Conservation (phyloP, 2,113 vertebrate species). For the Riparia riparia region DNA sequence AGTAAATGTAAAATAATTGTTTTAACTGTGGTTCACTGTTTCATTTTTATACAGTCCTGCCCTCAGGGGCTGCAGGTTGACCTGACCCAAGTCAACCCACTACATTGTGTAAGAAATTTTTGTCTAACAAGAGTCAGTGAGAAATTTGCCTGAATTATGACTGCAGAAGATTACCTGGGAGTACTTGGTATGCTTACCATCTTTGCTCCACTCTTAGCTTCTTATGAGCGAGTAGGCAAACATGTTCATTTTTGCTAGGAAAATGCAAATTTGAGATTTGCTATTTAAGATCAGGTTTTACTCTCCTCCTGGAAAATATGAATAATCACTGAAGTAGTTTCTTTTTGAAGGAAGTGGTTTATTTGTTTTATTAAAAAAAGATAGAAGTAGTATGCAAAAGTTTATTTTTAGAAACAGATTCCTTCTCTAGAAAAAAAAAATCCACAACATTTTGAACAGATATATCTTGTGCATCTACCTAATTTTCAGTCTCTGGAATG, state of each 20-base stretch:
- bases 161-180: neutral
- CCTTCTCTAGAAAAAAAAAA: neutral
- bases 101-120: neutral
- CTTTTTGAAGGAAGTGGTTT: neutral
- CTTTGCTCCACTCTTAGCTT: neutral
- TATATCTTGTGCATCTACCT: neutral
- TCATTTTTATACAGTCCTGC: neutral
- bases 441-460: neutral
- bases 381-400: neutral
- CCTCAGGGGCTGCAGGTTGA: neutral
- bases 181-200: neutral
- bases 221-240: neutral
- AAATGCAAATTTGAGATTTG: neutral
- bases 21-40: neutral
- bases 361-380: neutral
- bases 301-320: neutral
- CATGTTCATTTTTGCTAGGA: neutral
- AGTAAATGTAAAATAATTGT: neutral
- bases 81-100: neutral
- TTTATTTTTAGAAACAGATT: neutral
- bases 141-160: neutral
- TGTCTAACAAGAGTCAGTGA: neutral
- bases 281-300: neutral
- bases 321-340: neutral
- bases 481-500: neutral